Conservation (phyloP, 1,140 invertebrate species). For the Phthorimaea operculella region DNA sequence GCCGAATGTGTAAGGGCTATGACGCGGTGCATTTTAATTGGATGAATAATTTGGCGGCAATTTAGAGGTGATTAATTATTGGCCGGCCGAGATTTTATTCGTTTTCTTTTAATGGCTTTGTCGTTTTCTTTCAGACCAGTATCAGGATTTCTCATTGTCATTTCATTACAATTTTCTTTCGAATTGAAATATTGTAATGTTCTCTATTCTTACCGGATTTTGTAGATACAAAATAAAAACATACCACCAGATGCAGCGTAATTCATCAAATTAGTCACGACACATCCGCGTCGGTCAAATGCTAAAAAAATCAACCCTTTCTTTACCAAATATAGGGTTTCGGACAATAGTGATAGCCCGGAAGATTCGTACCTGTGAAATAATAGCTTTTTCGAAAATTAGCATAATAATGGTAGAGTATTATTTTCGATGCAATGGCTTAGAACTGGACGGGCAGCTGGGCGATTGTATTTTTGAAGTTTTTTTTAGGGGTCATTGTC, state of each 20-base stretch:
- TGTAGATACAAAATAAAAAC: neutral
- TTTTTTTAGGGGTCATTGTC: conserved; percentile 57
- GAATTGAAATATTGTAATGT: neutral
- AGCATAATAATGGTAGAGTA: conserved; percentile 60
- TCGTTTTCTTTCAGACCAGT: too few species aligned
- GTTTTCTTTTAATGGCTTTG: neutral
- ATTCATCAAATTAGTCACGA: conserved; percentile 60
- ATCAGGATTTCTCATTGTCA: too few species aligned
- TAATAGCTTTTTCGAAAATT: conserved; percentile 47
- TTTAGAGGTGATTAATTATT: conserved; percentile 6
- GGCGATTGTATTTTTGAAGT: conserved; percentile 20
- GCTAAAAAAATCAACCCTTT: conserved; percentile 38
- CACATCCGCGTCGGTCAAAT: conserved; percentile 30
- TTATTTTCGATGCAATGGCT: conserved; percentile 55
- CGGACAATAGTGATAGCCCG: conserved; percentile 28
- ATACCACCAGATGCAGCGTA: conserved; percentile 26
- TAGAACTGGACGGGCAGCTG: conserved; percentile 51
- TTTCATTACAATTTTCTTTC: too few species aligned
- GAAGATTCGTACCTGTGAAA: conserved; percentile 49
- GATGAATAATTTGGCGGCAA: conserved; percentile 38
- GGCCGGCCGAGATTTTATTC: neutral
- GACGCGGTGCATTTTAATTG: conserved; percentile 64
- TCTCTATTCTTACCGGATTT: neutral
- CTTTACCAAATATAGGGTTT: conserved; percentile 26
- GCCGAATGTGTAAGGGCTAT: conserved; percentile 38